Base-by-base conservation (phyloP, 2,113 vertebrate species). In the Ceyx margarethae region DNA sequence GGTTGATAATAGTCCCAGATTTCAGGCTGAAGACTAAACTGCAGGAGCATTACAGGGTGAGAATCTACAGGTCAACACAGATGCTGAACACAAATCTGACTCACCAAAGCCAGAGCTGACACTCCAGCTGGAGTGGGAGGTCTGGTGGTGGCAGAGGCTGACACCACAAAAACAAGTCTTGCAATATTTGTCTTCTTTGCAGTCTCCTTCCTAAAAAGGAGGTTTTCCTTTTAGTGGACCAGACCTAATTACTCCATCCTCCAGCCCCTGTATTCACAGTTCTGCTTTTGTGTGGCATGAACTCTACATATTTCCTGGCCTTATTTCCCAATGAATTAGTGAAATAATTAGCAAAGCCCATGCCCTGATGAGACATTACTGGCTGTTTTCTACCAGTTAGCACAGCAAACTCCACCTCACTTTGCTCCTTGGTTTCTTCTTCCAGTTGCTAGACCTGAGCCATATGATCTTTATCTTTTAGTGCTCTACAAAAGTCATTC, bases 11-110 rank as follows among this genome's bases (percentile, higher is more conserved):
- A 48, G 74, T 64, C 78, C 66, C 71, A 69, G 71, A 81, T 90
- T 93, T 66, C 89, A 86, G 62, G 61, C 45, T 79, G 58, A 89
- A 90, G 74, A 87, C 66, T 65, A 42, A 93, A 61, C 14, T 40
- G 72, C 60, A 77, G 53, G 56, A 87, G 81, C 0, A 0, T 3
- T 46, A 50, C 90, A 69, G 57, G 42, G 33, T 29, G 5, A 3
- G 7, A 77, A 85, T 42, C 74, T 25, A 37, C 46, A 76, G 89
- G 91, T 94, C 81, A 89, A 8, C 64, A 40, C 37, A 40, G 60
- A 85, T 35, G 50, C 46, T n/a, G 23, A 83, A 71, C 85, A 67
- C 75, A 79, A 91, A 93, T 69, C 77, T 90, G 74, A 58, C 56
- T 61, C 5, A 4, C 31, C 69, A 54, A 79, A 78, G 66, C 45